Base-by-base conservation (phyloP, 2,797 vertebrate species). In the Tapera naevia region DNA sequence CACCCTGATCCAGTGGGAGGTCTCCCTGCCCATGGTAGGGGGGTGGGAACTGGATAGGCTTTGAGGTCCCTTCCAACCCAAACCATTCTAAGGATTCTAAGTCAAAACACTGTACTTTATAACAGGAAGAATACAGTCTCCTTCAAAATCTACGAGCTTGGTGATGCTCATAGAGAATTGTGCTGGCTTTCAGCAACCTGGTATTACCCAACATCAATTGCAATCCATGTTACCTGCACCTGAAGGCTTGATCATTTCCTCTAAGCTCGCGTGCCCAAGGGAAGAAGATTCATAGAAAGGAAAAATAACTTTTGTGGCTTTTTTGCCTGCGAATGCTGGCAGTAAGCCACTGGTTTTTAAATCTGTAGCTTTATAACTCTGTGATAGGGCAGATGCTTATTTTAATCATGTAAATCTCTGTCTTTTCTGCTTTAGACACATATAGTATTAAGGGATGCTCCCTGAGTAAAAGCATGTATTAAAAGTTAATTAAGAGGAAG, bases 401-500 rank as follows among this genome's bases (percentile, higher is more conserved):
- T 95, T 97, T 97, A 98, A 97, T 98, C 95, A 97, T 97, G 97
- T 91, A 97, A 97, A 97, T 97, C 85, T 96, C 96, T 90, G 66
- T 97, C 92, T 97, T 94, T 95, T 95, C 94, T 66, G 75, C 28
- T 97, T 97, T 80, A 97, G 95, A 95, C 85, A 97, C 86, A 96
- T 94, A 97, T 95, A 95, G 88, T 96, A 95, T 94, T 97, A 97
- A 96, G 94, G 92, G 91, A 96, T 72, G 75, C 74, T 96, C 89
- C 87, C 87, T 87, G 82, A 94, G 79, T 97, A 97, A 95, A 89
- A 94, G 84, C 92, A 97, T 74, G 96, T 94, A 98, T 98, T 98
- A 97, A 96, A 98, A 96, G 86, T 97, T 98, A 97, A 98, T 98
- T 97, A 98, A 96, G 89, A 97, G 95, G 91, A 97, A 94, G 86